phyloP scores from a whole-genome alignment of 2,113 vertebrate genomes.

The Hirundichthys speculiger region DNA sequence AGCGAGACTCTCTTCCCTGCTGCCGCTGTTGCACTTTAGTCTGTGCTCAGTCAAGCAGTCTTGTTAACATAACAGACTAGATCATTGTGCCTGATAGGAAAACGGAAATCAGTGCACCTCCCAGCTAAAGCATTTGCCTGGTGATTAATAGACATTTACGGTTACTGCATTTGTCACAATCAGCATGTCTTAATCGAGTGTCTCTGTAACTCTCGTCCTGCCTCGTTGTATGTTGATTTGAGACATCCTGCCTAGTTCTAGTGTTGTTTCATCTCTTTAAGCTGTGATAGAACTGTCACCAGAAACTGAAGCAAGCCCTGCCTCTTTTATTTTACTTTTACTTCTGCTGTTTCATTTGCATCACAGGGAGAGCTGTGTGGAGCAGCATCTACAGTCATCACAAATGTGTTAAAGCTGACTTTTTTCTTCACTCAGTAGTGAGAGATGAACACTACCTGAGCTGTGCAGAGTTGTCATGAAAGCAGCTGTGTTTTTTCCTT shows the following conservation, averaged over 20 bases:
- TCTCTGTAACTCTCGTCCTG: constrained; percentile 27
- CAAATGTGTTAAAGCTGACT: constrained; percentile 33
- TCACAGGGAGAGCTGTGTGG: constrained; percentile 35
- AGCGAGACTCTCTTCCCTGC: constrained; percentile 37
- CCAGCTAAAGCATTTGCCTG: constrained; percentile 39
- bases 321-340: constrained; percentile 19
- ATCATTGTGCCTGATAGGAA: constrained; percentile 56
- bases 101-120: constrained; percentile 57
- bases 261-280: constrained; percentile 49
- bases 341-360: constrained; percentile 31
- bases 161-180: constrained; percentile 68
- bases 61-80: constrained; percentile 70
- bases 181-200: constrained; percentile 51
- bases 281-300: constrained; percentile 31
- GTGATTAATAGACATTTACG: constrained; percentile 65
- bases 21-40: constrained; percentile 55
- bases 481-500: constrained; percentile 18
- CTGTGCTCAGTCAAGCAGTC: constrained; percentile 58
- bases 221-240: constrained; percentile 43
- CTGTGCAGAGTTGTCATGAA: constrained; percentile 48
- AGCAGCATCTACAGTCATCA: constrained; percentile 46
- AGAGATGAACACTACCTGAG: constrained; percentile 49
- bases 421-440: constrained; percentile 38
- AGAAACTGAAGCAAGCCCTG: constrained; percentile 1
- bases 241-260: constrained; percentile 10